Evolutionary conservation across 1,140 invertebrate species (phyloP).

Genomic region (Gonatopus flavifemur): DNA sequence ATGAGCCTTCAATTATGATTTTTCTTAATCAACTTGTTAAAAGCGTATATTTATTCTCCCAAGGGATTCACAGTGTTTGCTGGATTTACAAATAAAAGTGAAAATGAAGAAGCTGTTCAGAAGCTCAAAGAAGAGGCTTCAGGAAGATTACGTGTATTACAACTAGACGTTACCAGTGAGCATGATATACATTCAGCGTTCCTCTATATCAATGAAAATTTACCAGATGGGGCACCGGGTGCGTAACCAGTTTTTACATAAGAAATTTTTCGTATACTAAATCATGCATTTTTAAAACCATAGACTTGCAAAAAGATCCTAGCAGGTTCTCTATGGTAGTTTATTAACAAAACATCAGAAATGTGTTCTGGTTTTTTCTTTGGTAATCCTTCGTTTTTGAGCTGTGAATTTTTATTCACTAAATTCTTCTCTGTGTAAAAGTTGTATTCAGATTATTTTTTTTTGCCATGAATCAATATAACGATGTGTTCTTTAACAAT

Average conservation of each 20-base stretch:
- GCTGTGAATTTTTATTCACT: too few relatives aligned
- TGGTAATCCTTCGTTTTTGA: too few relatives aligned
- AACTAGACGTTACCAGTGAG: slow-evolving; percentile 76
- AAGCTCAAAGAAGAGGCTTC: slow-evolving; percentile 75
- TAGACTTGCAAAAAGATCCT: slow-evolving; percentile 2
- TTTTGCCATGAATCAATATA: too few relatives aligned
- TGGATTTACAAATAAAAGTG: slow-evolving; percentile 68
- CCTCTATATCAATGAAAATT: slow-evolving; percentile 72
- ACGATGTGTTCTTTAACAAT: too few relatives aligned
- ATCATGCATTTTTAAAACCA: slow-evolving; percentile 1
- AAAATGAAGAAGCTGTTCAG: slow-evolving; percentile 67
- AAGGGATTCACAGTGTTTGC: slow-evolving; percentile 81
- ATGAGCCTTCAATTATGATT: slow-evolving; percentile 11
- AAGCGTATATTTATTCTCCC: slow-evolving; percentile 20
- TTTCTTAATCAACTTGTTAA: slow-evolving; percentile 5
- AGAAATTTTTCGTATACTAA: slow-evolving; percentile 3
- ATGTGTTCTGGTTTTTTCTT: too few relatives aligned
- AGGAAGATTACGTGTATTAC: slow-evolving; percentile 71
- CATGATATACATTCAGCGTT: slow-evolving; percentile 71
- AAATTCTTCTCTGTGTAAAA: too few relatives aligned
- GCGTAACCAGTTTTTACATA: slow-evolving; percentile 2
- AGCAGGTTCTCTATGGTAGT: neutral
- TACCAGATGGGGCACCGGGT: slow-evolving; percentile 74
- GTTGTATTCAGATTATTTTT: too few relatives aligned
- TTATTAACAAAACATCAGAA: too few relatives aligned